These are phyloP conservation scores for Drosophila mulleri DNA, from an alignment of 2,888 invertebrate genomes.

Conservation along the genomic window DNA sequence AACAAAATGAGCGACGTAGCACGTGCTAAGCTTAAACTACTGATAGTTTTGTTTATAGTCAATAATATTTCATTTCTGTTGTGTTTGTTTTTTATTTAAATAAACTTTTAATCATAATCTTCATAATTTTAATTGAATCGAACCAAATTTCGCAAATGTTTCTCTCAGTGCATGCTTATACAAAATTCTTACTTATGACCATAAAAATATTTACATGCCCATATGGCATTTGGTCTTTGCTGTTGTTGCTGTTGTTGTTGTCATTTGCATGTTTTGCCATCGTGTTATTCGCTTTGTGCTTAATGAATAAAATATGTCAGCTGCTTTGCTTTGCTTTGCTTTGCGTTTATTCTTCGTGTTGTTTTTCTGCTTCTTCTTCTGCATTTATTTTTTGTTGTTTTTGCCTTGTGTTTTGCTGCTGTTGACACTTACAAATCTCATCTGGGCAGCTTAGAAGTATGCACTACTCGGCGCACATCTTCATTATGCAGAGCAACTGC, in stretches of 20 bases:
- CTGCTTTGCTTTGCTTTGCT: constrained; percentile 65
- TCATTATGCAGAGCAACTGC: constrained; percentile 48
- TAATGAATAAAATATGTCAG: constrained; percentile 82
- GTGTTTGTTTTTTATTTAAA: not conserved
- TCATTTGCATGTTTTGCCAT: constrained; percentile 75
- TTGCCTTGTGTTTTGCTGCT: constrained; percentile 26
- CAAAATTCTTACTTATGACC: constrained; percentile 80
- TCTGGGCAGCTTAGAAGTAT: constrained; percentile 61
- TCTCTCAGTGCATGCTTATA: constrained; percentile 43
- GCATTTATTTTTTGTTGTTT: not conserved
- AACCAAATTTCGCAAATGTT: not conserved
- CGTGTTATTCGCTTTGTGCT: constrained; percentile 67
- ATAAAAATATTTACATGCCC: constrained; percentile 80
- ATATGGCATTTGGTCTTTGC: constrained; percentile 55
- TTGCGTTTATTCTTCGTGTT: constrained; percentile 27
- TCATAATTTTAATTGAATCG: not conserved
- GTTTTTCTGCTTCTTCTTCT: not conserved
- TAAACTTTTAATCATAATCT: too few species aligned
- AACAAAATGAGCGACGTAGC: not conserved
- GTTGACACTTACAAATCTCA: constrained; percentile 70
- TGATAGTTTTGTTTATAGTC: not conserved
- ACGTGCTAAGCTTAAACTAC: too few species aligned
- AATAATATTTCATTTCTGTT: not conserved
- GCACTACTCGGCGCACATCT: constrained; percentile 54
- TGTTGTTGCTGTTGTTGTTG: constrained; percentile 63